Evolutionary conservation across 2,113 vertebrate species (phyloP), one percentile per base, ranked within the genome.

Genomic region (Synchiropus splendidus): DNA sequence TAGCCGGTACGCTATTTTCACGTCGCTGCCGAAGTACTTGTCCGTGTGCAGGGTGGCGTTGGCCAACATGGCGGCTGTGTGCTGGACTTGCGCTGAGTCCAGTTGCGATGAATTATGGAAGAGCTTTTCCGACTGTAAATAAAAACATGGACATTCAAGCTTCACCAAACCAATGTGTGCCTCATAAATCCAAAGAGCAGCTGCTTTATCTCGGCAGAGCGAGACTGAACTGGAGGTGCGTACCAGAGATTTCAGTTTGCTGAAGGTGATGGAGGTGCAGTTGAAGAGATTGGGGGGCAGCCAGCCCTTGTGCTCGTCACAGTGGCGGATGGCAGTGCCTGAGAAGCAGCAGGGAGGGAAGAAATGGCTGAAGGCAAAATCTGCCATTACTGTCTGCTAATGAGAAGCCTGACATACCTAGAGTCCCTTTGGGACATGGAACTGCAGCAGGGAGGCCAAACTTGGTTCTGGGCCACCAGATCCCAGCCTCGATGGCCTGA

Each of bases 381-480:
- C 45, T 58, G 54, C 42, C 48, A 70, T 78, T 55, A 74, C 59
- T 59, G 39, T 66, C 66, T 67, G 72, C 37, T 59, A 69, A 81
- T 81, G 49, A 52, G 68, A 55, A 16, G 57, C 65, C 36, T 36
- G 40, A 60, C 78, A 15, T 86, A 97, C 94, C 92, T 0, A 90
- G 62, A 8, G 92, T 92, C 42, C 92, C 93, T 63, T 55, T 92
- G 62, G 92, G 93, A 70, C 94, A 98, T 9, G 89, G 86, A 6
- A 90, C 89, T 0, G 89, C 91, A 1, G 93, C 92, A 8, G 94
- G 93, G 43, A 94, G 79, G 54, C 93, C 91, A 2, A 98, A 98
- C 57, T 89, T 92, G 2, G 94, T 98, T 46, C 92, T 88, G 32
- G 92, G 92, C 94, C 94, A 98, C 93, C 93, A 97, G 60, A 98